Evolutionary conservation across 2,797 vertebrate species (phyloP).

Genomic region (Channallabes apus): DNA sequence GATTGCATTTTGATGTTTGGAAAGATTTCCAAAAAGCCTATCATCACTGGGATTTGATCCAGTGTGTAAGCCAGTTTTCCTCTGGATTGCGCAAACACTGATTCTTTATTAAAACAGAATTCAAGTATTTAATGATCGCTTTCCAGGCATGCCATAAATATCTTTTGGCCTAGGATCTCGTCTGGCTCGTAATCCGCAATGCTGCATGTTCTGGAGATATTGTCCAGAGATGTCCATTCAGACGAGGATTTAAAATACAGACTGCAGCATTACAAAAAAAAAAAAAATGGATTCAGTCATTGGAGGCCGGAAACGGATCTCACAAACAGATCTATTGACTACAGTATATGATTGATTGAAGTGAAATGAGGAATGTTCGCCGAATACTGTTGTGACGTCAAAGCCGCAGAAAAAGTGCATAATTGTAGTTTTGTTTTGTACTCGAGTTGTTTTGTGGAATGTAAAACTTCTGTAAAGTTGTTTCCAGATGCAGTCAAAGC

Average conservation of each 20-base stretch:
- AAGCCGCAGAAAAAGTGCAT: constrained; percentile 27
- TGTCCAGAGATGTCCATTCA: constrained; percentile 28
- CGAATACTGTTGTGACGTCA: constrained; percentile 45
- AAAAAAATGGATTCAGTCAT: constrained; percentile 54
- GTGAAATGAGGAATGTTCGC: constrained; percentile 44
- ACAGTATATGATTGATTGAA: constrained; percentile 53
- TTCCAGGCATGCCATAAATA: constrained; percentile 48
- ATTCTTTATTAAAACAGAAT: constrained; percentile 32
- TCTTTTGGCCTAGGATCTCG: constrained; percentile 17
- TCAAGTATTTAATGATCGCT: constrained; percentile 40
- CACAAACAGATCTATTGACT: constrained; percentile 8
- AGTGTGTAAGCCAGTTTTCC: constrained; percentile 23
- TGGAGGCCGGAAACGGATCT: constrained; percentile 26
- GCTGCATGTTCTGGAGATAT: constrained; percentile 24
- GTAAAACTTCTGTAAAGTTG: constrained; percentile 14
- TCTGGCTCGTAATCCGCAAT: constrained; percentile 35
- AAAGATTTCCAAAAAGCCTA: constrained; percentile 29
- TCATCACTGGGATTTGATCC: constrained; percentile 33
- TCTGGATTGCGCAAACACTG: constrained; percentile 29
- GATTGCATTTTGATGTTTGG: constrained; percentile 42
- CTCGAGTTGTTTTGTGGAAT: constrained; percentile 39
- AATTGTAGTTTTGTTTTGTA: constrained; percentile 29
- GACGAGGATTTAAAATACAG: constrained; percentile 47
- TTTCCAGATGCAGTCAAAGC: constrained; percentile 36
- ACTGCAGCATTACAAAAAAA: constrained; percentile 31